phyloP scores from a whole-genome alignment of 2,113 vertebrate species.

The Cathartes aura region DNA sequence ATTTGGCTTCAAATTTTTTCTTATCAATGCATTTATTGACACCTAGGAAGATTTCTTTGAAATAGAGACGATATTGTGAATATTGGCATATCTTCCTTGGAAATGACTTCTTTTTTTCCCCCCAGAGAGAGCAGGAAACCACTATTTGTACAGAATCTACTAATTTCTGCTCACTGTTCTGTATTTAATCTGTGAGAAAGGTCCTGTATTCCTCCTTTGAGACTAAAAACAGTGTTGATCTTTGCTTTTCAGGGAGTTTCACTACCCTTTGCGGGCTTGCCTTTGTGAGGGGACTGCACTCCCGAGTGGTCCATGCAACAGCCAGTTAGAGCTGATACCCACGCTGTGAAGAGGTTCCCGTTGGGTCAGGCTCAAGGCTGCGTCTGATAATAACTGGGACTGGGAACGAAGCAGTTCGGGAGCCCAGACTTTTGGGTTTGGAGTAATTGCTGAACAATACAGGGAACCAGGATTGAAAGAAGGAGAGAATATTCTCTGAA shows the following conservation, averaged over 20 bases:
- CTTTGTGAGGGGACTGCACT: neutral
- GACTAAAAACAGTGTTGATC: neutral
- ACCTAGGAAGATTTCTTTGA: neutral
- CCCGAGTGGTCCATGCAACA: accelerated
- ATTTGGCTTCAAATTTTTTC: neutral
- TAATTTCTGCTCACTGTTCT: neutral
- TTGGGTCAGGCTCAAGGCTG: neutral
- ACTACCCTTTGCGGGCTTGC: neutral
- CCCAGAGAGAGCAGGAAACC: neutral
- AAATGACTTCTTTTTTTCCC: neutral
- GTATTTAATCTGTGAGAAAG: neutral
- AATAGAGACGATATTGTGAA: neutral
- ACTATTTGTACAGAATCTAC: neutral
- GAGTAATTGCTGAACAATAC: neutral
- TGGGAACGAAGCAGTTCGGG: neutral
- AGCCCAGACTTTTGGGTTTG: neutral
- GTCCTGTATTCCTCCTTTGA: neutral
- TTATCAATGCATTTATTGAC: conserved; percentile 2
- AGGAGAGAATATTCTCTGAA: neutral
- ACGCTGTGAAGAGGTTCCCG: neutral
- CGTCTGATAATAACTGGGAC: neutral
- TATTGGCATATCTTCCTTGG: neutral
- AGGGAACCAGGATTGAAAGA: neutral
- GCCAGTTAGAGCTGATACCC: neutral
- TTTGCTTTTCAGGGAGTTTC: neutral